Percentiles rank a stretch among this genome's conserved stretches.
Evolutionary conservation across 2,888 invertebrate genomes (phyloP).

Genomic region (Aspidapion aeneum): DNA sequence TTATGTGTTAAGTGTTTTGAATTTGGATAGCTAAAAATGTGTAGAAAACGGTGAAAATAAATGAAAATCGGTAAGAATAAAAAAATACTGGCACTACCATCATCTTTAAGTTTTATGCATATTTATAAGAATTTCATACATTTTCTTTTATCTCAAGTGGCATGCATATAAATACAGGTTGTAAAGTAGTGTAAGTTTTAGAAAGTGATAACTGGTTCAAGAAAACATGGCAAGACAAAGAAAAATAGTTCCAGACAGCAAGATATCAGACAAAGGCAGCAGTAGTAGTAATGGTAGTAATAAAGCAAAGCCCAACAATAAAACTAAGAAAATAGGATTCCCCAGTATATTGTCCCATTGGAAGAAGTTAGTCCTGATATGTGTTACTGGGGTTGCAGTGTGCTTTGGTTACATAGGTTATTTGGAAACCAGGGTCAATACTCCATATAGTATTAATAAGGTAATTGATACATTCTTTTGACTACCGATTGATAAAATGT

Average conservation of each 20-base stretch:
- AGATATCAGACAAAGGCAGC: slow-evolving; percentile 38
- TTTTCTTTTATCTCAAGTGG: too few relatives aligned
- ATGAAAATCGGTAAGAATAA: too few relatives aligned
- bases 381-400: slow-evolving; percentile 65
- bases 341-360: slow-evolving; percentile 45
- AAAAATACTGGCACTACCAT: too few relatives aligned
- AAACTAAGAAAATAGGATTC: slow-evolving; percentile 23
- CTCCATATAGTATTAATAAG: slow-evolving; percentile 76
- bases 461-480: slow-evolving; percentile 44
- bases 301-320: slow-evolving; percentile 33
- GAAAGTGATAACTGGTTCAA: too few relatives aligned
- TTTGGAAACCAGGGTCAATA: slow-evolving; percentile 83
- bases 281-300: slow-evolving; percentile 49
- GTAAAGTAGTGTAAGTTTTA: too few relatives aligned
- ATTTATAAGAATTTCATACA: too few relatives aligned
- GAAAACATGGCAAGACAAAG: slow-evolving; percentile 20
- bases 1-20: too few relatives aligned
- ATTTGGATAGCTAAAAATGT: too few relatives aligned
- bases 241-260: slow-evolving; percentile 19
- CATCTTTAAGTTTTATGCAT: too few relatives aligned
- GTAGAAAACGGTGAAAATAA: too few relatives aligned
- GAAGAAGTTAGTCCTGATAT: slow-evolving; percentile 59
- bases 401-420: slow-evolving; percentile 79
- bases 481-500: neutral
- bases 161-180: too few relatives aligned